These are phyloP conservation scores for Liposcelis brunnea DNA, from an alignment of 2,888 invertebrate genomes.

Conservation along the genomic window DNA sequence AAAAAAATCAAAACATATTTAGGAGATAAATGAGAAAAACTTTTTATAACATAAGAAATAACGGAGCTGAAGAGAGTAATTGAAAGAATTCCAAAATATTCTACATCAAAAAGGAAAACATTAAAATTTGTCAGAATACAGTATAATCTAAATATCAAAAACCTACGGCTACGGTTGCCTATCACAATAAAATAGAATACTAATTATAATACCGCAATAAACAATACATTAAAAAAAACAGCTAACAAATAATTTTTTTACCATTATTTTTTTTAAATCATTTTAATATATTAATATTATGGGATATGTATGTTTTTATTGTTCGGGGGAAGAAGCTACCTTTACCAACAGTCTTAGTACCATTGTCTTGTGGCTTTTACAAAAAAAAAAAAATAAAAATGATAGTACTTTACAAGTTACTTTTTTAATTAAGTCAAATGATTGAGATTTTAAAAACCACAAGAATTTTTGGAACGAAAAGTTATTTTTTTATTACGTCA, in stretches of 20 bases:
- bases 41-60: neutral
- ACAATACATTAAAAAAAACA: conserved; percentile 14
- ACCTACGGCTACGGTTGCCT: conserved; percentile 6
- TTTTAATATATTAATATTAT: conserved; percentile 20
- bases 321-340: conserved; percentile 11
- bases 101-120: conserved; percentile 8
- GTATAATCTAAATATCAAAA: conserved; percentile 6
- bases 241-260: conserved; percentile 16
- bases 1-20: too few species aligned
- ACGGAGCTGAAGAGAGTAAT: neutral
- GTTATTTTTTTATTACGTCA: conserved; percentile 15
- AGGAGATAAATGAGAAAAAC: neutral
- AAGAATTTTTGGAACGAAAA: conserved; percentile 17
- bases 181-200: conserved; percentile 9
- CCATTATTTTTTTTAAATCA: conserved; percentile 10
- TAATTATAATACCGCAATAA: conserved; percentile 9
- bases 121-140: neutral
- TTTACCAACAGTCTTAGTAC: conserved; percentile 10
- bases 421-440: conserved; percentile 13
- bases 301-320: conserved; percentile 20
- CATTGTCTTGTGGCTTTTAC: conserved; percentile 5
- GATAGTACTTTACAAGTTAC: conserved; percentile 7
- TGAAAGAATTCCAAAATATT: conserved; percentile 4
- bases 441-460: conserved; percentile 12
- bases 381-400: conserved; percentile 7